Evolutionary conservation across 1,140 invertebrate species (phyloP), one percentile per base, ranked within the genome.

Genomic region (Drosophila malerkotliana): DNA sequence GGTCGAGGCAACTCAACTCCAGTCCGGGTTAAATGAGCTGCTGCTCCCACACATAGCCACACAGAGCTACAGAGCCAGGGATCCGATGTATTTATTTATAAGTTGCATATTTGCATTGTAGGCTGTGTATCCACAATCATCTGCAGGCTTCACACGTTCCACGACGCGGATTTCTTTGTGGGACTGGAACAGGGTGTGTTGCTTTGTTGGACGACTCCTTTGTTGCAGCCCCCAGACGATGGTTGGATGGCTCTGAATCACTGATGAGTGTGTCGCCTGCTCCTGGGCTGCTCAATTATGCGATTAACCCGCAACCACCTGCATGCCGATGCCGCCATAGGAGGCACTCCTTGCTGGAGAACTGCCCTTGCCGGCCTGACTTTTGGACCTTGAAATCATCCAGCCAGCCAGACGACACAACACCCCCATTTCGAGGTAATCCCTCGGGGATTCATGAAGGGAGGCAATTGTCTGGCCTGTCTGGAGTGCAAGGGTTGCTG

Each of bases 11-110:
- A 14, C 60, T 57, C 52, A 15, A 21, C 41, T 45, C 48, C 18
- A n/a, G 14, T 28, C 49, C 72, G 72, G 72, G 72, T 75, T 75
- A 75, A 75, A 75, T 75, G 61, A 75, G 55, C 75, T 75, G 71
- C 72, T 75, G 71, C 72, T 75, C 72, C 72, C 72, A 75, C 72
- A 53, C 72, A 56, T 15, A 21, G 21, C 21, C 21, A 21, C 21
- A 21, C 3, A 21, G 21, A 21, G 21, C 21, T 3, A 3, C 1
- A 21, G 21, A 66, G 72, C 26, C 71, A n/a, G 32, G 59, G 59
- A 74, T 74, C 52, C 64, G 32, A 66, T 52, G 54, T 75, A 63
- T 72, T 51, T 75, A 63, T 72, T 51, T 55, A 53, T 72, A 72
- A 67, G 59, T 67, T 67, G 63, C 49, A 72, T 72, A 57, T 75